Evolutionary conservation across 2,797 vertebrate genomes (phyloP).

Genomic region (Hydrocynus forskahlii): DNA sequence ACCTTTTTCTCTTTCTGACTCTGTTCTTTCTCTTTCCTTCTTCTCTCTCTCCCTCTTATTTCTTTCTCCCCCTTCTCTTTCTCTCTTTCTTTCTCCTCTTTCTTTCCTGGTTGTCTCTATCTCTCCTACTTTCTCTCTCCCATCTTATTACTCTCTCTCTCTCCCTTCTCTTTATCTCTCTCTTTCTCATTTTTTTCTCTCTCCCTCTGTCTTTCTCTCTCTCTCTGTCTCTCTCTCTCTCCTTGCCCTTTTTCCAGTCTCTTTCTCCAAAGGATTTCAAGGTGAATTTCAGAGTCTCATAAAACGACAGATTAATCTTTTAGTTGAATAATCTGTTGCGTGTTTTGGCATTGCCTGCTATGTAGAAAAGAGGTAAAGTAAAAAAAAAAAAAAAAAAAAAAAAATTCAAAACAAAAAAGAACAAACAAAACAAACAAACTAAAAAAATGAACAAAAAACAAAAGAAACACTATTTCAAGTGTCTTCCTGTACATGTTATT

Average conservation of each 20-base stretch:
- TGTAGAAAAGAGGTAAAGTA: constrained; percentile 40
- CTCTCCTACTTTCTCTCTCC: not conserved
- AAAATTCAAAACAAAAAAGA: constrained; percentile 27
- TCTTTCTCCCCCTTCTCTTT: not conserved
- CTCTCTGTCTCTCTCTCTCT: not conserved
- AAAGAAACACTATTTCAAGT: constrained; percentile 48
- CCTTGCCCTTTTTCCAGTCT: constrained; percentile 29
- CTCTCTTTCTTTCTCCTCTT: not conserved
- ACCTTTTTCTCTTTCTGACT: not conserved
- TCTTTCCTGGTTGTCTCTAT: too few relatives aligned
- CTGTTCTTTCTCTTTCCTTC: not conserved
- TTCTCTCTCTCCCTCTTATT: not conserved
- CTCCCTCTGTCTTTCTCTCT: not conserved
- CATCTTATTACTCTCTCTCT: not conserved
- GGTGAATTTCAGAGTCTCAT: constrained; percentile 28
- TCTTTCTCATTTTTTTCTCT: not conserved
- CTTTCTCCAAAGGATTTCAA: constrained; percentile 22
- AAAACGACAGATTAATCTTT: constrained; percentile 37
- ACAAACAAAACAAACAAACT: constrained; percentile 16
- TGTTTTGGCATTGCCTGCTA: constrained; percentile 54
- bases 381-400: constrained; percentile 15
- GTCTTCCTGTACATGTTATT: constrained; percentile 56
- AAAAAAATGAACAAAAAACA: not conserved
- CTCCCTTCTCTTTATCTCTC: not conserved
- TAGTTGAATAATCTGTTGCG: constrained; percentile 39